phyloP scores from a whole-genome alignment of 2,113 vertebrate genomes.

The Seriola rivoliana region DNA sequence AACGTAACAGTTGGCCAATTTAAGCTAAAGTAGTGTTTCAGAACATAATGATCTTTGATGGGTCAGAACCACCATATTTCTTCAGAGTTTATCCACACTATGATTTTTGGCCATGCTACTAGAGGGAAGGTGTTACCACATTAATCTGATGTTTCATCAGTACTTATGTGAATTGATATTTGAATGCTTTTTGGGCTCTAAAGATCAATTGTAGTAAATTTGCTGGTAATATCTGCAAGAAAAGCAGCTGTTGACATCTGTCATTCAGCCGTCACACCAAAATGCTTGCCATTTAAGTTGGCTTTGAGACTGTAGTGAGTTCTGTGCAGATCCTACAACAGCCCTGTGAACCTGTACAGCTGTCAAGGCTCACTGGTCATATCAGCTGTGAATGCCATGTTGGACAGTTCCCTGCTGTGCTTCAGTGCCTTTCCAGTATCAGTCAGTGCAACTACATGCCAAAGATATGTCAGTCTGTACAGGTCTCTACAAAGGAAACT shows the following conservation, averaged over 20 bases:
- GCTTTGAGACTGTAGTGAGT: background rate
- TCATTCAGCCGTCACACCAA: background rate
- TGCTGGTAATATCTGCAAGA: background rate
- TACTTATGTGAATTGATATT: background rate
- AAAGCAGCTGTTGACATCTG: background rate
- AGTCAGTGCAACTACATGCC: slow-evolving; percentile 13
- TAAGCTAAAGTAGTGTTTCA: background rate
- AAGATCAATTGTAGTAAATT: background rate
- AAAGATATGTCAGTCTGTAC: slow-evolving; percentile 7
- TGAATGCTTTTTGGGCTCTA: too few species aligned
- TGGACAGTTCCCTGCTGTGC: slow-evolving; percentile 23
- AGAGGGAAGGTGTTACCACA: background rate
- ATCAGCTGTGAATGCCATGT: slow-evolving; percentile 40
- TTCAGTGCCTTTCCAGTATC: slow-evolving; percentile 16
- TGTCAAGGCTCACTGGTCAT: slow-evolving; percentile 26
- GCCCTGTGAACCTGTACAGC: slow-evolving; percentile 5
- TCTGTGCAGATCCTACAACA: slow-evolving; percentile 30
- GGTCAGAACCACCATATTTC: background rate
- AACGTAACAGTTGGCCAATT: too few species aligned
- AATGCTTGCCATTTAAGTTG: background rate
- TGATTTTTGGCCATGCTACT: background rate
- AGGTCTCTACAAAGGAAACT: slow-evolving; percentile 9
- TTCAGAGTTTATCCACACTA: background rate
- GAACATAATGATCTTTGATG: background rate
- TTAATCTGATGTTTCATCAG: background rate